These are phyloP conservation scores for Drosophila carrolli DNA, from an alignment of 1,140 invertebrate genomes.

Conservation along the genomic window DNA sequence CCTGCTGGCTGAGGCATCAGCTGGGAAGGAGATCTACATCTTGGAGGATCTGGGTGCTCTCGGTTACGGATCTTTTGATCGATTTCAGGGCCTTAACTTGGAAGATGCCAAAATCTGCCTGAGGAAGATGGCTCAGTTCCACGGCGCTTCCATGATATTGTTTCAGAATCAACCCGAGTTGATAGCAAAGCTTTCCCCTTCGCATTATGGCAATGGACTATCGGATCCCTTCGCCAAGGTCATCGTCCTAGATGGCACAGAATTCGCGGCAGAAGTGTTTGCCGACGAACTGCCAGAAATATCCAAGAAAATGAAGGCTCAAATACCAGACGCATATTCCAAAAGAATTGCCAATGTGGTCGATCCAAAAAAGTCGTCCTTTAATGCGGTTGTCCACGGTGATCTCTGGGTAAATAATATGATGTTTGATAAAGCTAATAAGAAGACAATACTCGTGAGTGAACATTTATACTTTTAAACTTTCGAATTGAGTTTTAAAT, in stretches of 20 bases:
- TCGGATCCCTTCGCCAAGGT: constrained; percentile 19
- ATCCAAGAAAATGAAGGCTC: constrained; percentile 66
- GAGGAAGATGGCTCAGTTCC: constrained; percentile 67
- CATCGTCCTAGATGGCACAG: constrained; percentile 57
- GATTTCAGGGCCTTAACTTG: constrained; percentile 36
- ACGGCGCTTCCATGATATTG: constrained; percentile 68
- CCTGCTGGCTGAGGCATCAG: constrained; percentile 31
- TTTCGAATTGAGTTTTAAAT: not conserved
- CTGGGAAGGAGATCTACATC: constrained; percentile 52
- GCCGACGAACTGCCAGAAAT: constrained; percentile 84
- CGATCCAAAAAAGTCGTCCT: constrained; percentile 30
- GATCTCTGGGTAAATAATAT: constrained; percentile 89
- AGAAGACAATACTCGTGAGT: constrained; percentile 85
- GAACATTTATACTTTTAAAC: not conserved
- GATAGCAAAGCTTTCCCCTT: constrained; percentile 32
- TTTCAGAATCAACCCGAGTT: constrained; percentile 32
- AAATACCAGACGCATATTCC: constrained; percentile 55
- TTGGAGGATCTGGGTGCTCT: constrained; percentile 63
- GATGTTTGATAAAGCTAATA: constrained; percentile 85
- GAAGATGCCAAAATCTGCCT: constrained; percentile 51
- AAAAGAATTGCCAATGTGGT: constrained; percentile 41
- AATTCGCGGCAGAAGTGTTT: constrained; percentile 44
- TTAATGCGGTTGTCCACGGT: constrained; percentile 87
- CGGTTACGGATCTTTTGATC: constrained; percentile 46
- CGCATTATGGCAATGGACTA: constrained; percentile 39